A percentile compares a stretch with the other conserved stretches of the same genome.
Conservation (phyloP, 2,797 vertebrate species). For the Gallinago solitaria region DNA sequence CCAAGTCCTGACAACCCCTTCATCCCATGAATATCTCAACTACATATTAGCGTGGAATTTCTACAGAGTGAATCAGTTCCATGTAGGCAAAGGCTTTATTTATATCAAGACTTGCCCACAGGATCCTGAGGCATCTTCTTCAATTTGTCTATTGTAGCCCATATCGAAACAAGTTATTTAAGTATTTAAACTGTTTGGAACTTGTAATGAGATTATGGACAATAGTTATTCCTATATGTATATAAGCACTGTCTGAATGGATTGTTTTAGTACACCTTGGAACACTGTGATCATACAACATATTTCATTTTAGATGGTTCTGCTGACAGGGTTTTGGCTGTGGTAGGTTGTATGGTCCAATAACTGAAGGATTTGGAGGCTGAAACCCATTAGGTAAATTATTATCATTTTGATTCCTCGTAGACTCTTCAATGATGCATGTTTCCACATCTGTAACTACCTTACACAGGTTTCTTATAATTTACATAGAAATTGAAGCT, state of each 20-base stretch:
- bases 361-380: neutral
- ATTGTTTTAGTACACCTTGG: neutral
- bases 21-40: too few species aligned
- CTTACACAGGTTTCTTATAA: neutral
- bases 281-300: neutral
- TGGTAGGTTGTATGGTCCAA: neutral
- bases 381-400: neutral
- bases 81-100: too few species aligned
- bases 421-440: neutral
- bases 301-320: neutral
- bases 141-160: too few species aligned
- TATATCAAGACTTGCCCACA: too few species aligned
- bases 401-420: neutral
- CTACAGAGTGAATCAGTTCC: too few species aligned
- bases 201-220: too few species aligned
- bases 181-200: too few species aligned
- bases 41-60: too few species aligned
- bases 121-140: too few species aligned
- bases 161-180: too few species aligned
- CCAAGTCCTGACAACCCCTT: too few species aligned
- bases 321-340: neutral
- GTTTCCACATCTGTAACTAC: neutral
- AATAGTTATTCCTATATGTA: neutral
- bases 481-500: slow-evolving; percentile 4
- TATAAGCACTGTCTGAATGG: neutral